Conservation (phyloP, 2,797 vertebrate species). For the Trichosurus vulpecula region DNA sequence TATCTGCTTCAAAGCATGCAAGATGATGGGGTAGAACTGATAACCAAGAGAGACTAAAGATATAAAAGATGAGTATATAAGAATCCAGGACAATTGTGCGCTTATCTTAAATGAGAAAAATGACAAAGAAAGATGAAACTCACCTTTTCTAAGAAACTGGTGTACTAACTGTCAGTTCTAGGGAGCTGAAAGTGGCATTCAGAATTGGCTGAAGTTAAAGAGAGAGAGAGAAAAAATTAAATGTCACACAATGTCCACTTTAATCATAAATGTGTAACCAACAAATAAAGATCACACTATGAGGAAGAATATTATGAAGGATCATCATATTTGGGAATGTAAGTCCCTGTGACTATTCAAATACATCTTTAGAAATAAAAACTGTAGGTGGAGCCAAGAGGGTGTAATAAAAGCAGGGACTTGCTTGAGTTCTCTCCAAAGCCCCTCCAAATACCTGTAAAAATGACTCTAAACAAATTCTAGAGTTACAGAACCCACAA, state of each 20-base stretch:
- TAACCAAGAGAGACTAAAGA: neutral
- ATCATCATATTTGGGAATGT: neutral
- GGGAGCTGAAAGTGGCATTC: neutral
- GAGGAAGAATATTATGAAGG: neutral
- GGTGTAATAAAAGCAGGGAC: too few relatives aligned
- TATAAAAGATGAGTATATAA: neutral
- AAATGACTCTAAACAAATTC: too few relatives aligned
- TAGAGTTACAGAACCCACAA: too few relatives aligned
- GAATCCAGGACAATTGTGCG: neutral
- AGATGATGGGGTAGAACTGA: neutral
- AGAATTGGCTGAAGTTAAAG: neutral
- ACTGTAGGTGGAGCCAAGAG: too few relatives aligned
- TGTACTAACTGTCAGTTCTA: neutral
- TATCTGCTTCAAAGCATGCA: neutral
- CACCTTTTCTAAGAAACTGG: neutral
- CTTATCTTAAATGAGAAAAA: neutral
- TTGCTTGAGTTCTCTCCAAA: too few relatives aligned
- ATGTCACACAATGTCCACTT: neutral
- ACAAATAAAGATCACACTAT: neutral
- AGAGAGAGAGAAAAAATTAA: neutral
- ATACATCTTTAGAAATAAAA: neutral
- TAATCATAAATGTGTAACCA: neutral
- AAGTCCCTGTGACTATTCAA: neutral
- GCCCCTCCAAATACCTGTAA: too few relatives aligned
- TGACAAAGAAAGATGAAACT: neutral